Base-by-base conservation (phyloP, 30 jellyfish, hydroid and myxozoan species). In the Nemopilema nomurai region DNA sequence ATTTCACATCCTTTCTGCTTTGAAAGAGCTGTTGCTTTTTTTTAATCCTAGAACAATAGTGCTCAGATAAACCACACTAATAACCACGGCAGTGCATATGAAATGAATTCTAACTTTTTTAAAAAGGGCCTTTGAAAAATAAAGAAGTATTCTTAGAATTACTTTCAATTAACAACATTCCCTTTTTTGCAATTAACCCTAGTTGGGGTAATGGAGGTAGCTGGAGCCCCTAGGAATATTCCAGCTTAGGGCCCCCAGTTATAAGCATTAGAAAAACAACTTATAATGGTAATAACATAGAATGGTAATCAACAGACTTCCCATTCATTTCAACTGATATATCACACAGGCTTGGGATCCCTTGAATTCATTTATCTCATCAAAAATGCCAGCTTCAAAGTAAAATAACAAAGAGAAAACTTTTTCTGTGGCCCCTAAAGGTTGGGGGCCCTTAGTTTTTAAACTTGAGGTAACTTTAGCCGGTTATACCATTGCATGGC, bases 21-120 rank as follows among this genome's bases (percentile, higher is more conserved):
- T 6, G 79, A 69, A 23, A 69, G 79, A 20, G 79, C 79, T 69
- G 79, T 69, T 21, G 79, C 79, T 29, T 69, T 69, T 28, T 69
- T 69, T 21, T 23, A 69, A 69, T 29, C 79, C 79, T 69, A 28
- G 31, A 69, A 69, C 30, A 64, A 64, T 64, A 64, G 28, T 21
- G 30, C 28, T 21, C 8, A 20, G 74, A 25, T 20, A 20, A 64
- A 64, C 30, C 28, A 64, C 28, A 20, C 30, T 64, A 20, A 64
- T 25, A 64, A 64, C 30, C 28, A 21, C 8, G 28, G 8, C 74
- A 64, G 28, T 20, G 28, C 30, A 25, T 64, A 20, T 64, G 74
- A 64, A 21, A 20, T 64, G 74, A 64, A 64, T 64, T 64, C 30
- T 64, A 21, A 21, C 30, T 64, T 20, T 64, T 21, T 64, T 1